Conservation (phyloP, 2,888 invertebrate genomes). For the Chrysodeixis includens region DNA sequence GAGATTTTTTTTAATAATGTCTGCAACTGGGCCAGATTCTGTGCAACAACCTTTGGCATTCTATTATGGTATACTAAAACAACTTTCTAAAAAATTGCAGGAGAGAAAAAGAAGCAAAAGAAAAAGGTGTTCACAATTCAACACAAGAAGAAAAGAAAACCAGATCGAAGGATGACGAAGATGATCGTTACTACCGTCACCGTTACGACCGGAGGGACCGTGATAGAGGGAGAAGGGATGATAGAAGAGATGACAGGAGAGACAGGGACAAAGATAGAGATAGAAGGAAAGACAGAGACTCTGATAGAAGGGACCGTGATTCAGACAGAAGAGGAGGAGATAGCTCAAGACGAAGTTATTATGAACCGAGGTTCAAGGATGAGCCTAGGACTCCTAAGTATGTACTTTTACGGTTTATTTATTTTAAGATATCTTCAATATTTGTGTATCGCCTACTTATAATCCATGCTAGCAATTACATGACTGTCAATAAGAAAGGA, state of each 20-base stretch:
- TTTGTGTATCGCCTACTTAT: too few relatives aligned
- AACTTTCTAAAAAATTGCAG: too few relatives aligned
- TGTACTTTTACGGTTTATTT: too few relatives aligned
- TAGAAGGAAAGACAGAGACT: constrained; percentile 62
- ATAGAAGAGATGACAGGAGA: constrained; percentile 70
- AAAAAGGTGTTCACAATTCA: constrained; percentile 92
- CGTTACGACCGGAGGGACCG: constrained; percentile 74
- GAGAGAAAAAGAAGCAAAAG: constrained; percentile 88
- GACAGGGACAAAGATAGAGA: constrained; percentile 65
- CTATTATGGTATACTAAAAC: too few relatives aligned
- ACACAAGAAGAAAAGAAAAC: constrained; percentile 89
- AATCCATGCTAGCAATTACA: too few relatives aligned
- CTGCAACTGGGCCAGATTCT: too few relatives aligned
- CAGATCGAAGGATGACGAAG: constrained; percentile 78
- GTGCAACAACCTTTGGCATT: too few relatives aligned
- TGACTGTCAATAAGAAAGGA: too few relatives aligned
- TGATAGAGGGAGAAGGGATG: constrained; percentile 64
- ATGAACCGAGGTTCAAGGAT: constrained; percentile 92
- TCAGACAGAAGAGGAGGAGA: constrained; percentile 75
- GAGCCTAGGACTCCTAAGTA: constrained; percentile 95
- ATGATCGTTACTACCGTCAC: constrained; percentile 72
- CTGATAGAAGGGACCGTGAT: constrained; percentile 69
- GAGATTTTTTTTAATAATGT: too few relatives aligned
- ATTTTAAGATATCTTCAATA: too few relatives aligned
- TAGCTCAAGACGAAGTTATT: constrained; percentile 85